These are phyloP conservation scores for Asbolus verrucosus DNA, from an alignment of 1,140 invertebrate genomes.

Conservation along the genomic window DNA sequence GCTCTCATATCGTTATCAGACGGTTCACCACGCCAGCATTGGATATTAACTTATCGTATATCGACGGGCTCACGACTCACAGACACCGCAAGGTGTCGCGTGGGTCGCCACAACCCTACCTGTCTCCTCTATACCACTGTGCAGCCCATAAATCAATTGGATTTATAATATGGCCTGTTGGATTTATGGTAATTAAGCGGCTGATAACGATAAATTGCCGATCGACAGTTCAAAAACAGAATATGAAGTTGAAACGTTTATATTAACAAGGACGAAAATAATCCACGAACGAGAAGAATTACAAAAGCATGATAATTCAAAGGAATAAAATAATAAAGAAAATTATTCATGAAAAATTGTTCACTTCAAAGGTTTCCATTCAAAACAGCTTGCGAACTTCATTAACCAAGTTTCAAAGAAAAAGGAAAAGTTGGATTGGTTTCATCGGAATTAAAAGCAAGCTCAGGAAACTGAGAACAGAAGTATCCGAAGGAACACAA, in stretches of 20 bases:
- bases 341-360: conserved; percentile 20
- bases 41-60: conserved; percentile 36
- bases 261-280: background rate
- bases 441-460: conserved; percentile 24
- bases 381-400: conserved; percentile 14
- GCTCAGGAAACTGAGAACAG: background rate
- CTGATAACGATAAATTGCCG: conserved; percentile 19
- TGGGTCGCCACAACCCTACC: conserved; percentile 30
- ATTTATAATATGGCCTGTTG: conserved; percentile 23
- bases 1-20: conserved; percentile 9
- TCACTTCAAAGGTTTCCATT: conserved; percentile 22
- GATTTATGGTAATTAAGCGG: conserved; percentile 33
- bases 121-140: conserved; percentile 19
- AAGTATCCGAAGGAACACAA: background rate
- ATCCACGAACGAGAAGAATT: too few species aligned
- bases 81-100: conserved; percentile 37
- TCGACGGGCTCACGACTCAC: conserved; percentile 16
- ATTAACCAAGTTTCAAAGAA: conserved; percentile 15
- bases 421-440: conserved; percentile 37
- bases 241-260: background rate
- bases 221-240: conserved; percentile 1
- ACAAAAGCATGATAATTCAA: background rate
- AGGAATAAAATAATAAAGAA: conserved; percentile 25
- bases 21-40: conserved; percentile 17
- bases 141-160: conserved; percentile 14